Base-by-base conservation (phyloP, 37 sponge, comb jelly and placozoan genomes). In the Hormiphora californensis region DNA sequence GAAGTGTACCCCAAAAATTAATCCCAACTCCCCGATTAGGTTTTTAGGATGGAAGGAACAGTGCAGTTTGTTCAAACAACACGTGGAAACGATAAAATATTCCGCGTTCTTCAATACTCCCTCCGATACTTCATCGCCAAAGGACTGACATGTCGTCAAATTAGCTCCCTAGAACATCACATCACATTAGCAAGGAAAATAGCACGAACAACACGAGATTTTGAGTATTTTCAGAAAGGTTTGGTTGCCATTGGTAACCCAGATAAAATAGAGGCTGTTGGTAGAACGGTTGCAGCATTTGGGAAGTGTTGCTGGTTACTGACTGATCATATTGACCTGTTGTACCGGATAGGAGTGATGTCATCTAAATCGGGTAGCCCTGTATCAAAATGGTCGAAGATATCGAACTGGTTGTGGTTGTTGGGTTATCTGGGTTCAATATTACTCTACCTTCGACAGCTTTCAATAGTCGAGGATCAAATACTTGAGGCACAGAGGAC, bases 251-350 rank as follows among this genome's bases (percentile, higher is more conserved):
- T 57, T 5, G 30, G 27, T 28, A 57, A 57, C 27, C 61, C 61
- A 28, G 61, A 57, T 30, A 57, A 15, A 57, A 12, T 57, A 21
- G 61, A 57, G 4, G 61, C 30, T 12, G n/a, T 57, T 21, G 61
- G 61, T 5, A 57, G 61, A 12, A 30, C 61, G 7, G 61, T 57
- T 25, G n/a, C 61, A 21, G 61, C 30, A 21, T 57, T 57, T 57
- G 61, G 61, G n/a, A 57, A 57, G 27, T 57, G 61, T 57, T 25
- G n/a, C 27, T 57, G 61, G 61, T 30, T 57, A 28, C 61, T 57
- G n/a, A 28, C 61, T 5, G 61, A 57, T 57, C 61, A 57, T 30
- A 57, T 57, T 57, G 61, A 57, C n/a, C 61, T 57, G 27, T 30
- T 57, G 3, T 57, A 57, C 27, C 61, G 61, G 7, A 57, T 57